These are phyloP conservation scores for Diadophis punctatus DNA, from an alignment of 2,113 vertebrate genomes.

Conservation along the genomic window DNA sequence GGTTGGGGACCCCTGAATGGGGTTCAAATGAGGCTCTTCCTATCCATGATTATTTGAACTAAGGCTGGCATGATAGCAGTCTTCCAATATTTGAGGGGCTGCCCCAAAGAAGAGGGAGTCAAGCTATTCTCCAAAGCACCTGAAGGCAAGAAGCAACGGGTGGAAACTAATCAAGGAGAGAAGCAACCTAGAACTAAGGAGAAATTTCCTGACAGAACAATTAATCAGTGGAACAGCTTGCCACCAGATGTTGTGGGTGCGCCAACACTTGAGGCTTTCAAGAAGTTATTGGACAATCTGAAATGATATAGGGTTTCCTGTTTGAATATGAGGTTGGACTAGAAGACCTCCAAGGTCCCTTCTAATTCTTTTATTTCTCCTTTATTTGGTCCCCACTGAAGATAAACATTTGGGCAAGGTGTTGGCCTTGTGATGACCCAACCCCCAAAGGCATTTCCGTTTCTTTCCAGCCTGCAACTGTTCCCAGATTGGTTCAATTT, in stretches of 20 bases:
- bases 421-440: fast-evolving
- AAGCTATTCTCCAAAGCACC: not conserved
- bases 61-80: too few relatives aligned
- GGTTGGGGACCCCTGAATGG: not conserved
- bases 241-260: too few relatives aligned
- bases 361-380: not conserved
- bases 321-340: not conserved
- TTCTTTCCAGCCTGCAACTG: conserved; percentile 83
- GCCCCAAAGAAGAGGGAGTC: not conserved
- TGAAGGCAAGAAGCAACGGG: not conserved
- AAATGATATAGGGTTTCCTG: not conserved
- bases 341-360: not conserved
- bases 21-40: not conserved
- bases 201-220: too few relatives aligned
- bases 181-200: not conserved
- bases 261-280: not conserved
- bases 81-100: not conserved
- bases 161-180: not conserved
- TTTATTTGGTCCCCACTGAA: not conserved
- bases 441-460: not conserved
- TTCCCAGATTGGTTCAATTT: conserved; percentile 80
- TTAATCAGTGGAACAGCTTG: too few relatives aligned
- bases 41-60: not conserved
- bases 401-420: not conserved
- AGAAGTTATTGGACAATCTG: not conserved